Evolutionary conservation across 2,113 vertebrate species (phyloP), one percentile per base, ranked within the genome.

Genomic region (Passerina amoena): DNA sequence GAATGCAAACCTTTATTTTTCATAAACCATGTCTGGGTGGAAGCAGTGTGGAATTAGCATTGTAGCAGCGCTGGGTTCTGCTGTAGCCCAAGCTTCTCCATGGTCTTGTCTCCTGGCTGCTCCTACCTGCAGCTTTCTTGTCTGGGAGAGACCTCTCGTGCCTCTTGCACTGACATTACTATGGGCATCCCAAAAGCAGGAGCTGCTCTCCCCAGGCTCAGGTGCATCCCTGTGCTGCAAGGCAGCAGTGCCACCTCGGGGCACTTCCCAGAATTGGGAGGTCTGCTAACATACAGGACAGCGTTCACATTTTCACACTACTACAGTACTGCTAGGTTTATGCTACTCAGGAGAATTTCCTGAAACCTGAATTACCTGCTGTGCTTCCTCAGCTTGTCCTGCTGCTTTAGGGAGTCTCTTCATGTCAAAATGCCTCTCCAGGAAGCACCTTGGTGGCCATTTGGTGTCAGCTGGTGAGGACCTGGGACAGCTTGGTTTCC

Each of bases 191-290:
- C 35, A 68, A 53, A 83, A 82, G 16, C 11, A 1, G n/a, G 23
- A 87, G 59, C 63, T 13, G 65, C 33, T 72, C 27, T 64, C 30
- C 25, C 60, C 1, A 2, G 14, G 30, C 44, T 71, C 81, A 93
- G 84, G 65, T 69, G 56, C 69, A 25, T 37, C 40, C 65, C 33
- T 19, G 51, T 2, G 5, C 33, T 31, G 27, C 50, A 19, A 47
- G n/a, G 77, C 71, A 81, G 76, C 72, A 94, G 45, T 83, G 92
- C 88, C 92, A 92, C 86, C 91, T 90, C 15, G 19, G 73, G 88
- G 86, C 79, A 31, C 72, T 80, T 70, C 16, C n/a, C 59, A 73
- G 90, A 72, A 65, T 2, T 65, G 60, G 63, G 70, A 61, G 51
- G 5, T 15, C 56, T 40, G 69, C 47, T 75, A 31, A 81, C 65